Percentiles rank a stretch among this genome's conserved stretches.
Conservation (phyloP, 2,113 vertebrate species). For the Axis porcinus region DNA sequence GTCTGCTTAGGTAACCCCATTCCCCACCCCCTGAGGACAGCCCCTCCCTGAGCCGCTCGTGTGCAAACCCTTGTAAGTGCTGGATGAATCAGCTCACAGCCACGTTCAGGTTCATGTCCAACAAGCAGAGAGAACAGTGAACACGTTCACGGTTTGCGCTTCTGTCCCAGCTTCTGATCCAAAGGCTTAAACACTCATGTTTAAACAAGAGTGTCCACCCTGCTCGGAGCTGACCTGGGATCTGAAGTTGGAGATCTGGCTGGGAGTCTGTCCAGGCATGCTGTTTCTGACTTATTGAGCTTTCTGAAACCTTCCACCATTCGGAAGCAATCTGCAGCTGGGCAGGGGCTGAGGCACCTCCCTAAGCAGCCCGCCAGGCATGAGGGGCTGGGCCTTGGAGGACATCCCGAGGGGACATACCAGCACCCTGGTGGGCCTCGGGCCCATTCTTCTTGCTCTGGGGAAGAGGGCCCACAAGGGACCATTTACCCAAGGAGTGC, state of each 20-base stretch:
- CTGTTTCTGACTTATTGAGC: neutral
- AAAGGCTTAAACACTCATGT: neutral
- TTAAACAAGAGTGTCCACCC: neutral
- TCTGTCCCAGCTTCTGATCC: neutral
- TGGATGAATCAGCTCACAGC: neutral
- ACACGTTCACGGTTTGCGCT: neutral
- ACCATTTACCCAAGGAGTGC: neutral
- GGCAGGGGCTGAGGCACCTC: neutral
- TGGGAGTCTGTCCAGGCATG: neutral
- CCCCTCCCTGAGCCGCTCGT: accelerated
- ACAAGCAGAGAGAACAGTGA: neutral
- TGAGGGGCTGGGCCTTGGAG: neutral
- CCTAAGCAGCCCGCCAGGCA: accelerated
- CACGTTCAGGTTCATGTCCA: neutral
- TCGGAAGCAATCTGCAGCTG: neutral
- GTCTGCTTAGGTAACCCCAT: neutral
- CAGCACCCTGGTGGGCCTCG: accelerated
- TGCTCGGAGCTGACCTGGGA: neutral
- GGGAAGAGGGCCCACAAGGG: neutral
- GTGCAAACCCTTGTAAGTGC: neutral
- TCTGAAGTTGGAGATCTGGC: neutral
- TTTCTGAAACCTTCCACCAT: neutral
- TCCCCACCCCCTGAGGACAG: neutral
- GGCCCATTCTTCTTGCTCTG: neutral
- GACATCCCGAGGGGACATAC: accelerated